A percentile compares a stretch with the other conserved stretches of the same genome.
phyloP scores from a whole-genome alignment of 2,113 vertebrate species.

The Sminthopsis crassicaudata region DNA sequence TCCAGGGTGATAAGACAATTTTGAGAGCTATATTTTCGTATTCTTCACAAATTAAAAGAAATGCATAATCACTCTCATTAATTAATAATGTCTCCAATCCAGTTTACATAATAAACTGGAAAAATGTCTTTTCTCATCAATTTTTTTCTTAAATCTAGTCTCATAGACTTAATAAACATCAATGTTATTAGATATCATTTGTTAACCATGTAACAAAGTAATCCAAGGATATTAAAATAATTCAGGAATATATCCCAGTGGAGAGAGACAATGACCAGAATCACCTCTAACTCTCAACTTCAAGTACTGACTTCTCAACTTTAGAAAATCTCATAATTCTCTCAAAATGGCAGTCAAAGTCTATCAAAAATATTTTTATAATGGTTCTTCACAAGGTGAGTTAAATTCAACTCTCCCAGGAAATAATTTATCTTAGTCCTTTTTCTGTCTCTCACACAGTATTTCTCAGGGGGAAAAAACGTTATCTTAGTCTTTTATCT shows the following conservation, averaged over 20 bases:
- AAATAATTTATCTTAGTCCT: not conserved
- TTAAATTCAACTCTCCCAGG: not conserved
- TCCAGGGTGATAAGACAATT: not conserved
- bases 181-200: not conserved
- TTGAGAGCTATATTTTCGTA: no score
- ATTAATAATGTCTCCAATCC: no score
- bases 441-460: not conserved
- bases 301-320: not conserved
- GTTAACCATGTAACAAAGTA: not conserved
- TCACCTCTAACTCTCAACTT: not conserved
- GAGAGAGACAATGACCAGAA: not conserved
- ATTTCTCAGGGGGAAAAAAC: not conserved
- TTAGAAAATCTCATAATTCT: not conserved
- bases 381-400: not conserved
- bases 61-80: not conserved
- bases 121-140: not conserved
- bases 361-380: slow-evolving; percentile 1
- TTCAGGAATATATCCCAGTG: not conserved
- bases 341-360: not conserved
- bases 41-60: not conserved
- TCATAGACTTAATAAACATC: not conserved
- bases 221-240: not conserved
- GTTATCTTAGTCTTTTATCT: slow-evolving; percentile 2
- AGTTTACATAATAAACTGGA: not conserved
- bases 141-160: not conserved